Evolutionary conservation across 1,140 invertebrate species (phyloP).

Genomic region (Epicauta chinensis): DNA sequence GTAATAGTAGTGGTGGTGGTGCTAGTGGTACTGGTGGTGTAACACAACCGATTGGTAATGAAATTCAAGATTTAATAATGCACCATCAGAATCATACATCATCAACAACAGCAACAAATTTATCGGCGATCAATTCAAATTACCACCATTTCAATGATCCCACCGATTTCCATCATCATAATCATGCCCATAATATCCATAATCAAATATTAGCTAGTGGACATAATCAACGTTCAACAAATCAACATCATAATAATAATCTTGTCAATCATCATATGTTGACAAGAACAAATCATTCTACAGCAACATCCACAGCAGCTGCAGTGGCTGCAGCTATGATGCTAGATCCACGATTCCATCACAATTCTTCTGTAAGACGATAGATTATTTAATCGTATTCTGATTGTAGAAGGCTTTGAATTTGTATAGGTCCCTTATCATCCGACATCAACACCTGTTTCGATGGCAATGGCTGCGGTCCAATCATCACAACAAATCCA

Average conservation of each 20-base stretch:
- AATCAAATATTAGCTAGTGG: conserved; percentile 36
- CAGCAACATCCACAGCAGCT: conserved; percentile 40
- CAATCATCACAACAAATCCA: conserved; percentile 41
- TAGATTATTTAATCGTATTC: too few relatives aligned
- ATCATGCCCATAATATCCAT: conserved; percentile 38
- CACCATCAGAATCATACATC: conserved; percentile 39
- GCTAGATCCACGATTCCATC: conserved; percentile 43
- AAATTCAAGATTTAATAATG: conserved; percentile 42
- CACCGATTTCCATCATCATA: conserved; percentile 37
- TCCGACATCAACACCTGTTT: conserved; percentile 40
- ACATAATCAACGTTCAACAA: conserved; percentile 31
- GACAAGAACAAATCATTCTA: conserved; percentile 34
- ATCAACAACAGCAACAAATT: conserved; percentile 29
- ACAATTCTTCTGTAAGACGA: conserved; percentile 37
- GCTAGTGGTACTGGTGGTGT: conserved; percentile 20
- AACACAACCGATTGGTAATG: conserved; percentile 34
- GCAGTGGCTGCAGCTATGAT: conserved; percentile 43
- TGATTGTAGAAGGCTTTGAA: not conserved
- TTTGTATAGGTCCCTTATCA: conserved; percentile 38
- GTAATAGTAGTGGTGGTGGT: conserved; percentile 18
- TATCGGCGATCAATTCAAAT: conserved; percentile 32
- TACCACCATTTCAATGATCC: conserved; percentile 40
- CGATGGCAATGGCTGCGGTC: conserved; percentile 43
- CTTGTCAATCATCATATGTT: conserved; percentile 38
- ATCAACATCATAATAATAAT: conserved; percentile 32